Percentiles rank a stretch among this genome's conserved stretches.
These are phyloP conservation scores for Heliangelus exortis DNA, from an alignment of 2,797 vertebrate genomes.

Conservation along the genomic window DNA sequence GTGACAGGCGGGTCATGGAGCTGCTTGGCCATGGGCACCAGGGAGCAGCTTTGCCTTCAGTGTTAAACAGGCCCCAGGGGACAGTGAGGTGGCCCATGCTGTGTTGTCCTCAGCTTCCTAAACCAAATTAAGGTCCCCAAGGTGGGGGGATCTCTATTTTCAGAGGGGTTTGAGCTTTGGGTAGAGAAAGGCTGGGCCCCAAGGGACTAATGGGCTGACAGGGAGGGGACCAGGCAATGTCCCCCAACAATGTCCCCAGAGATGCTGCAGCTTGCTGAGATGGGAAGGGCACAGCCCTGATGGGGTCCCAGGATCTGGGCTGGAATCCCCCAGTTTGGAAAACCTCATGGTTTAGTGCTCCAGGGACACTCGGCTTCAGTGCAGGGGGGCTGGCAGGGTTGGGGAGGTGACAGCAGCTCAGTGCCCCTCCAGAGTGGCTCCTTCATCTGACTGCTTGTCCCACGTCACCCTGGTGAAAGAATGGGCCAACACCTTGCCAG, in stretches of 20 bases:
- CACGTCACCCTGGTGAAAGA: not conserved
- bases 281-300: accelerated
- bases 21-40: accelerated
- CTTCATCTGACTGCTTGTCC: not conserved
- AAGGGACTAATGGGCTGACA: not conserved
- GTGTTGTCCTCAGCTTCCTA: not conserved
- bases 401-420: not conserved
- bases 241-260: not conserved
- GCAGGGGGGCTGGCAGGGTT: accelerated
- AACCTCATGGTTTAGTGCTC: not conserved
- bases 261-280: not conserved
- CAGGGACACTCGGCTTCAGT: not conserved
- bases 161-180: not conserved
- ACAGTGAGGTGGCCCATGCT: not conserved
- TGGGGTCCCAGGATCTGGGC: not conserved
- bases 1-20: not conserved
- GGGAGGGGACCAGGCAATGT: not conserved
- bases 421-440: not conserved
- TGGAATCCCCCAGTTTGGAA: not conserved
- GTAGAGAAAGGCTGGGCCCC: not conserved
- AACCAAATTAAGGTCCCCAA: not conserved
- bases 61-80: not conserved
- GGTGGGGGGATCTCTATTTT: not conserved
- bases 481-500: not conserved
- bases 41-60: not conserved